Percentiles rank a stretch among this genome's conserved stretches.
Conservation (phyloP, 2,113 vertebrate genomes). For the Crotalus horridus region DNA sequence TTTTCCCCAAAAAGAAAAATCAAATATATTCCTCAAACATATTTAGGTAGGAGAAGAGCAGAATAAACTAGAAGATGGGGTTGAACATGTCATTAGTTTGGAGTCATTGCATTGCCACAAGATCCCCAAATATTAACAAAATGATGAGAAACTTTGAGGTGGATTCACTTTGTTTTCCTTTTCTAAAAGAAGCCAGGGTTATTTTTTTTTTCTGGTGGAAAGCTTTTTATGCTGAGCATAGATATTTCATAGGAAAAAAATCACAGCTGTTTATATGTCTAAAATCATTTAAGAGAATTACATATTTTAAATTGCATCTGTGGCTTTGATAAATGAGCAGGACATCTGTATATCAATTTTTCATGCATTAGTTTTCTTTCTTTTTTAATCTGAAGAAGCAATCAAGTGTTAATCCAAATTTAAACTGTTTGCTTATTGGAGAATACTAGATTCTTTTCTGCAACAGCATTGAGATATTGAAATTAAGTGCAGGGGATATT, state of each 20-base stretch:
- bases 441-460: background rate
- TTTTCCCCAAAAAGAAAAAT: background rate
- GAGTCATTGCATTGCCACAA: background rate
- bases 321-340: background rate
- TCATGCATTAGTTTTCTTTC: background rate
- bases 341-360: background rate
- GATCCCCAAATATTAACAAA: background rate
- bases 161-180: background rate
- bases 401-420: background rate
- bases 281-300: background rate
- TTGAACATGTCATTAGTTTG: background rate
- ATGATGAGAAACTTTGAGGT: background rate
- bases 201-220: background rate
- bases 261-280: background rate
- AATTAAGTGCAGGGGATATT: background rate
- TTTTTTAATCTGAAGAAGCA: background rate
- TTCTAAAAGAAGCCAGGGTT: background rate
- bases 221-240: background rate
- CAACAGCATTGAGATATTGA: background rate
- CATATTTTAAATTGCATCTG: background rate
- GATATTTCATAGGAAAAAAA: background rate
- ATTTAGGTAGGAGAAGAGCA: background rate
- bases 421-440: background rate
- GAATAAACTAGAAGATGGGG: background rate
- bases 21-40: background rate